Conservation (phyloP, 2,797 vertebrate genomes). For the Thripadectes ignobilis region DNA sequence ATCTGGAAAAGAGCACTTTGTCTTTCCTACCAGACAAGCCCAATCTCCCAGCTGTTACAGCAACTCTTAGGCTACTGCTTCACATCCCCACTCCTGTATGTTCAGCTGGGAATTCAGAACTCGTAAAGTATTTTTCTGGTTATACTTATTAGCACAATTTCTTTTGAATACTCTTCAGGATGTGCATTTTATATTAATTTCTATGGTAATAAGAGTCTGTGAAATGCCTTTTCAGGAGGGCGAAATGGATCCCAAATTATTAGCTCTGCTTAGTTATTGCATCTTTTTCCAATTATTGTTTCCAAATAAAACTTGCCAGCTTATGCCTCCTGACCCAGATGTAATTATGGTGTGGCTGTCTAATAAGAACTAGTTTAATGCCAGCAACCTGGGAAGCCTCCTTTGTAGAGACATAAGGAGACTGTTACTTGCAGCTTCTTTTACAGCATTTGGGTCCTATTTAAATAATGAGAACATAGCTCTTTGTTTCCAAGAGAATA, state of each 20-base stretch:
- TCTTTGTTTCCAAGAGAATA: slow-evolving; percentile 21
- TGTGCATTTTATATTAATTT: slow-evolving; percentile 13
- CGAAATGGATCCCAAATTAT: slow-evolving; percentile 42
- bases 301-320: slow-evolving; percentile 46
- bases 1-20: not conserved
- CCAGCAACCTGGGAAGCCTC: slow-evolving; percentile 13
- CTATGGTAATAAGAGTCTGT: not conserved
- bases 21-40: not conserved
- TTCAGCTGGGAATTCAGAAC: not conserved
- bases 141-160: not conserved
- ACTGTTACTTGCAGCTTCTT: slow-evolving; percentile 11
- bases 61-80: not conserved
- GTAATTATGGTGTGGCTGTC: slow-evolving; percentile 18
- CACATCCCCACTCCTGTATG: not conserved
- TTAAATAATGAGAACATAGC: slow-evolving; percentile 58
- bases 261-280: slow-evolving; percentile 14
- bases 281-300: slow-evolving; percentile 53
- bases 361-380: slow-evolving; percentile 23
- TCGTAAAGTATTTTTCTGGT: not conserved
- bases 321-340: slow-evolving; percentile 24
- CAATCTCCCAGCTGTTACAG: not conserved
- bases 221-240: not conserved
- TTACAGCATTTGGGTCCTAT: not conserved
- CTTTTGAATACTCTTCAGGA: not conserved
- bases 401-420: slow-evolving; percentile 23